phyloP scores from a whole-genome alignment of 2,888 invertebrate genomes.

The Plebejus melissa region DNA sequence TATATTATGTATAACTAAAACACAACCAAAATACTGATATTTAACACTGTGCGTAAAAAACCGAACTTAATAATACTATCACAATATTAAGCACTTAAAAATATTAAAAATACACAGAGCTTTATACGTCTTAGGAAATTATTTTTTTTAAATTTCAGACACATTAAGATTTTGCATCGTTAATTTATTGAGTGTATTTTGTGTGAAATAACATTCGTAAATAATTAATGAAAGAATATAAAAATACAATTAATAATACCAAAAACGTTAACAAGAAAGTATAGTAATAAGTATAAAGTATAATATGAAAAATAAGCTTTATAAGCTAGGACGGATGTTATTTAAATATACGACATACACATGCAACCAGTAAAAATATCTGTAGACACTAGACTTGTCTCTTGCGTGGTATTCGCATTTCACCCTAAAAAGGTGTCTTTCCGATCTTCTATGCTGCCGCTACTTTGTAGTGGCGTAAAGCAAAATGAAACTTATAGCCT shows the following conservation, averaged over 20 bases:
- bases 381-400: background rate
- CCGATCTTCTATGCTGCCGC: too few relatives aligned
- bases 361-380: background rate
- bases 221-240: background rate
- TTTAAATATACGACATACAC: background rate
- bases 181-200: background rate
- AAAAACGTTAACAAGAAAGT: background rate
- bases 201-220: background rate
- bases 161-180: background rate
- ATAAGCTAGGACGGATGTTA: slow-evolving; percentile 12
- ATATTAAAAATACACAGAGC: background rate
- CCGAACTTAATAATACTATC: slow-evolving; percentile 26
- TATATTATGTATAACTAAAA: background rate
- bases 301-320: slow-evolving; percentile 1
- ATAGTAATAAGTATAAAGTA: too few relatives aligned
- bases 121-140: background rate
- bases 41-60: slow-evolving; percentile 22
- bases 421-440: too few relatives aligned
- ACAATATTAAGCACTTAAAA: slow-evolving; percentile 23
- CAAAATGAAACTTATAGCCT: too few relatives aligned
- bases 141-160: background rate
- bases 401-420: background rate
- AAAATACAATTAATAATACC: background rate
- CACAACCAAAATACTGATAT: slow-evolving; percentile 25
- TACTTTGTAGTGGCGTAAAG: too few relatives aligned